Conservation (phyloP, 1,140 invertebrate species). For the Diorhabda carinulata region DNA sequence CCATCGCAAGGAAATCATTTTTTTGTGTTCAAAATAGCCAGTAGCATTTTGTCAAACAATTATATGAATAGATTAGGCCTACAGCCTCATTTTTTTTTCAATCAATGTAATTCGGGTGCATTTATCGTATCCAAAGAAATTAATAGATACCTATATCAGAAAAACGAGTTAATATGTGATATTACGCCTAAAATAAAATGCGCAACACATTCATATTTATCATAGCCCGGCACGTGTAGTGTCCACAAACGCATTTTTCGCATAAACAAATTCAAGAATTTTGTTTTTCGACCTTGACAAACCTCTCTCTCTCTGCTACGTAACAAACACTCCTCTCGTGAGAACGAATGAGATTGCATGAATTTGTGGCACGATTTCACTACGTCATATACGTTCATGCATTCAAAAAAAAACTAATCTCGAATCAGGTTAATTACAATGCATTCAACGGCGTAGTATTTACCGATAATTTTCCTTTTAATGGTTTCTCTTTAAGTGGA, state of each 20-base stretch:
- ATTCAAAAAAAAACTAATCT: neutral
- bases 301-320: neutral
- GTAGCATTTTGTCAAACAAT: too few relatives aligned
- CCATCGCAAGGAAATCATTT: too few relatives aligned
- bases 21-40: too few relatives aligned
- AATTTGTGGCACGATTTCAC: neutral
- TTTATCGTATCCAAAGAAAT: too few relatives aligned
- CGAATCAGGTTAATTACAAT: too few relatives aligned
- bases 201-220: neutral
- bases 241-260: neutral
- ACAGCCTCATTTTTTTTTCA: too few relatives aligned
- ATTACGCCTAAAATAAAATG: neutral
- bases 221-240: neutral
- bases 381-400: neutral
- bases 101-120: too few relatives aligned
- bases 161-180: neutral
- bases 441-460: too few relatives aligned
- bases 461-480: too few relatives aligned
- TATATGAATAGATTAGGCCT: too few relatives aligned
- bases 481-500: too few relatives aligned
- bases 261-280: neutral
- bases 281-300: neutral
- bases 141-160: neutral
- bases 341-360: neutral
- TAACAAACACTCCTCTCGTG: neutral